These are phyloP conservation scores for Albula glossodonta DNA, from an alignment of 2,113 vertebrate species.

Conservation along the genomic window DNA sequence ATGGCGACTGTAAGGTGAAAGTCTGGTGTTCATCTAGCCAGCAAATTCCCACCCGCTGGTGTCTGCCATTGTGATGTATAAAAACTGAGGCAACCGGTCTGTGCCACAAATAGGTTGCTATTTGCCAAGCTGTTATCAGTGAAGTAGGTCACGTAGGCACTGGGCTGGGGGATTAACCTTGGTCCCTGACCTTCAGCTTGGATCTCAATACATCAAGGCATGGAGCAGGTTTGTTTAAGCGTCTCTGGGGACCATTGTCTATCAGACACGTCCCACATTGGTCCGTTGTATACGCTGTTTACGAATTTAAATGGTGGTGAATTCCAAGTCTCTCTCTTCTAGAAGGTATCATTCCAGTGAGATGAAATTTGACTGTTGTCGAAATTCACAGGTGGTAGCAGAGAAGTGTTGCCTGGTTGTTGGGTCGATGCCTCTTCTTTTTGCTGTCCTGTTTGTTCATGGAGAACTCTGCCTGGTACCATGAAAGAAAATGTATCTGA, in stretches of 20 bases:
- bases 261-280: not conserved
- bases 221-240: not conserved
- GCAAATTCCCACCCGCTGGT: slow-evolving; percentile 2
- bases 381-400: not conserved
- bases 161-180: not conserved
- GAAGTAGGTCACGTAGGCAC: not conserved
- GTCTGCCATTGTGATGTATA: not conserved
- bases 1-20: not conserved
- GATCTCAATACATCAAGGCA: not conserved
- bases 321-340: not conserved
- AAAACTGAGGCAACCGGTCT: not conserved
- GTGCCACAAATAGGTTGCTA: not conserved
- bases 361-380: not conserved
- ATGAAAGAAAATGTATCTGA: not conserved
- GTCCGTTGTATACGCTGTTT: not conserved
- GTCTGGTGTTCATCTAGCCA: not conserved
- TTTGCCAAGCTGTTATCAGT: not conserved
- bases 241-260: not conserved
- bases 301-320: not conserved
- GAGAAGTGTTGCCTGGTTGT: not conserved
- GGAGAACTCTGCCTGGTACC: slow-evolving; percentile 12
- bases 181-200: not conserved
- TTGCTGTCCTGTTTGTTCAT: slow-evolving; percentile 1
- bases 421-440: not conserved
- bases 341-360: not conserved